phyloP scores from a whole-genome alignment of 30 jellyfish, hydroid and myxozoan genomes.

The Calvadosia cruxmelitensis region DNA sequence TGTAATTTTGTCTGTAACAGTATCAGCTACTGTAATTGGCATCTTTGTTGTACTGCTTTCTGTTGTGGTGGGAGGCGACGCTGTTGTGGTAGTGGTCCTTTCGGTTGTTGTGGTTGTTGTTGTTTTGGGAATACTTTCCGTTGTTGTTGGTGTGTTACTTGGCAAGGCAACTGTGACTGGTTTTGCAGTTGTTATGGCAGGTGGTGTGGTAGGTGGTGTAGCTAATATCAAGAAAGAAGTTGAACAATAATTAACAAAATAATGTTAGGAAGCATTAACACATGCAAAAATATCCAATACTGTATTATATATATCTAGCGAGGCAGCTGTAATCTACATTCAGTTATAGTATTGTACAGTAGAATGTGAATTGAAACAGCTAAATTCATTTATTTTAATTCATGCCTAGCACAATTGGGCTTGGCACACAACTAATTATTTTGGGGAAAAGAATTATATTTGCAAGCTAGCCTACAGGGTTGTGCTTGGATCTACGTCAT shows the following conservation, averaged over 20 bases:
- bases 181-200: not conserved
- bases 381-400: too few species aligned
- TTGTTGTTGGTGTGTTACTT: slow-evolving; percentile 2
- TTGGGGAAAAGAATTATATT: not conserved
- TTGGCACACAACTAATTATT: not conserved
- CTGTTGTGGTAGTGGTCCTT: not conserved
- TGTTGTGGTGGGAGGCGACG: not conserved
- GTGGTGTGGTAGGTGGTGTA: not conserved
- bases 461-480: slow-evolving; percentile 20
- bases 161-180: too few species aligned
- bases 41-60: not conserved
- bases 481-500: slow-evolving; percentile 22
- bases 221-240: too few species aligned
- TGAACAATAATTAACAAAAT: too few species aligned
- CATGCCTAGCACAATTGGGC: too few species aligned
- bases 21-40: not conserved
- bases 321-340: too few species aligned
- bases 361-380: too few species aligned
- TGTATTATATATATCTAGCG: too few species aligned
- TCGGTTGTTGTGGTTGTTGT: not conserved
- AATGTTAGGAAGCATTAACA: too few species aligned
- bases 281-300: too few species aligned
- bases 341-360: too few species aligned
- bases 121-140: not conserved
- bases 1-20: not conserved